These are phyloP conservation scores for Musca domestica DNA, from an alignment of 1,140 invertebrate species.

Conservation along the genomic window DNA sequence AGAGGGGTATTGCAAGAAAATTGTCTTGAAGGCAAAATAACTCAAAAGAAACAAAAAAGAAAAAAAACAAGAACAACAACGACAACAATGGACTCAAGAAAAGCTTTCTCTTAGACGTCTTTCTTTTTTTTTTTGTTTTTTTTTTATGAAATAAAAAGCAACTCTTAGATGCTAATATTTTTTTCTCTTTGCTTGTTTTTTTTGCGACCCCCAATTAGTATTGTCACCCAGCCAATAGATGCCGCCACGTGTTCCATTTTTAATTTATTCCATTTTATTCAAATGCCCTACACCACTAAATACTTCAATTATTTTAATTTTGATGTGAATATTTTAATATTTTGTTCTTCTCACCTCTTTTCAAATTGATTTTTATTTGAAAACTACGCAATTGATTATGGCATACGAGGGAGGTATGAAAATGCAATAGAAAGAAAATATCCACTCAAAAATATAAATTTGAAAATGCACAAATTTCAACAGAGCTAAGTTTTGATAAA, in stretches of 20 bases:
- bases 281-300: background rate
- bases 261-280: too few relatives aligned
- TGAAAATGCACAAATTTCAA: too few relatives aligned
- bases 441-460: too few relatives aligned
- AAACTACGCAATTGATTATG: too few relatives aligned
- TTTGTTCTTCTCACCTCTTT: background rate
- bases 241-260: too few relatives aligned
- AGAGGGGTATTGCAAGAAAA: background rate
- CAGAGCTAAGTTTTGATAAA: too few relatives aligned
- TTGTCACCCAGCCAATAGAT: too few relatives aligned
- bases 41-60: too few relatives aligned
- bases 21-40: background rate
- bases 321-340: constrained; percentile 19
- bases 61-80: too few relatives aligned
- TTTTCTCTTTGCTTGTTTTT: constrained; percentile 1
- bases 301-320: constrained; percentile 19
- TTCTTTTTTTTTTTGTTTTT: constrained; percentile 5
- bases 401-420: too few relatives aligned
- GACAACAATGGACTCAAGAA: background rate
- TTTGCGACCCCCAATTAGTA: background rate
- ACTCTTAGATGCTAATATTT: background rate
- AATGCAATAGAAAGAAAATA: too few relatives aligned
- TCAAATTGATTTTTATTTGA: too few relatives aligned
- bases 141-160: background rate
- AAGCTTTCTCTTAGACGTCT: constrained; percentile 5